Percentiles rank a stretch among this genome's conserved stretches.
Conservation (phyloP, 2,888 invertebrate genomes). For the Sericinus montela region DNA sequence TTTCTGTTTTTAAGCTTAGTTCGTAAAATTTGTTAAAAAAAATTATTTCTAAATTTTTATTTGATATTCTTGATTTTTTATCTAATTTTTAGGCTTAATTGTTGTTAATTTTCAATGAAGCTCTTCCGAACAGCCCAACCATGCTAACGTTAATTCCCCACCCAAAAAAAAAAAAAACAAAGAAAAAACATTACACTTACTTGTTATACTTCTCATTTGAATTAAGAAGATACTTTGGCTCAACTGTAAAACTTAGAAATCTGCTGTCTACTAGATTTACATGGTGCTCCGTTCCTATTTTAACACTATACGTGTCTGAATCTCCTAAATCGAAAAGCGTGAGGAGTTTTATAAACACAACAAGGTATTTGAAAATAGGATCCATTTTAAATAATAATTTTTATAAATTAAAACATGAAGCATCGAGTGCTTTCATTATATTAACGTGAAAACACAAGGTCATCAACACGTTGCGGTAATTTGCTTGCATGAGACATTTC, state of each 20-base stretch:
- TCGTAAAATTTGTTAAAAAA: too few relatives aligned
- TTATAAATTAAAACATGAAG: slow-evolving; percentile 11
- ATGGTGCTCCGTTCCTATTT: slow-evolving; percentile 80
- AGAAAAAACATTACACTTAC: slow-evolving; percentile 22
- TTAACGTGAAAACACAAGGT: slow-evolving; percentile 24
- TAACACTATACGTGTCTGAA: slow-evolving; percentile 73
- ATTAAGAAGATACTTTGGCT: slow-evolving; percentile 81
- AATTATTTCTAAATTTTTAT: too few relatives aligned
- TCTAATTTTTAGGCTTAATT: too few relatives aligned
- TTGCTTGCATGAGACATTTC: slow-evolving; percentile 12
- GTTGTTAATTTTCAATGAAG: too few relatives aligned
- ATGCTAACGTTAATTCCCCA: too few relatives aligned
- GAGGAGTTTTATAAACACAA: slow-evolving; percentile 15
- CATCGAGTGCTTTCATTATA: slow-evolving; percentile 1
- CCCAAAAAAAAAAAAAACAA: background rate
- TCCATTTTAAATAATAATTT: slow-evolving; percentile 17
- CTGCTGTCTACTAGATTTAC: slow-evolving; percentile 82
- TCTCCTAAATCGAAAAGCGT: slow-evolving; percentile 21
- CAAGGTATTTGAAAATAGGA: slow-evolving; percentile 4
- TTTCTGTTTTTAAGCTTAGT: too few relatives aligned
- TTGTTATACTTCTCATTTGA: slow-evolving; percentile 45
- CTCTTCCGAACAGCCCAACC: too few relatives aligned
- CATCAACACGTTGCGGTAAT: slow-evolving; percentile 30
- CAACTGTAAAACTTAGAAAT: slow-evolving; percentile 86
- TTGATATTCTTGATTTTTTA: too few relatives aligned